Evolutionary conservation across 2,888 invertebrate species (phyloP).

Genomic region (Amblyjoppa fuscipennis): DNA sequence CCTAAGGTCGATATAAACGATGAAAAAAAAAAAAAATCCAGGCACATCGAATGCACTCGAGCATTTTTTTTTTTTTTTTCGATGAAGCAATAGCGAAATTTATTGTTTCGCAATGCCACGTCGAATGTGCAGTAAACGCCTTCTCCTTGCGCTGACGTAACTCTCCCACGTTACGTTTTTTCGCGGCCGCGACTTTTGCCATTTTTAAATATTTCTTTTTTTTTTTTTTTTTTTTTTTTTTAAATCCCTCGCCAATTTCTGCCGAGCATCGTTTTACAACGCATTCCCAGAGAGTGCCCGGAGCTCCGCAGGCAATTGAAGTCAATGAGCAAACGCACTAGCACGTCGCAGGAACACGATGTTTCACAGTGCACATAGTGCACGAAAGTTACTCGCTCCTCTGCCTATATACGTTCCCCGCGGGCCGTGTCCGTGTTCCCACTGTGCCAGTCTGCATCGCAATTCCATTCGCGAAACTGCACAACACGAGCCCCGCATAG

Average conservation of each 20-base stretch:
- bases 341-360: constrained; percentile 25
- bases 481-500: background rate
- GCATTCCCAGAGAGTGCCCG: constrained; percentile 15
- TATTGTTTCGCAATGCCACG: constrained; percentile 25
- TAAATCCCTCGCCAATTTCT: constrained; percentile 22
- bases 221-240: background rate
- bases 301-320: constrained; percentile 44
- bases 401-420: background rate
- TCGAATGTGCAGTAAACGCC: background rate
- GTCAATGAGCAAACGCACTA: constrained; percentile 48
- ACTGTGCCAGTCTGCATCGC: background rate
- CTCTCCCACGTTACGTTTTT: background rate
- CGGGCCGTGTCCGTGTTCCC: background rate
- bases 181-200: background rate
- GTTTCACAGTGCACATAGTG: constrained; percentile 23
- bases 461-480: background rate
- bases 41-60: no score
- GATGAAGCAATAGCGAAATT: constrained; percentile 24
- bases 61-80: background rate
- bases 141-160: constrained; percentile 18
- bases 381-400: constrained; percentile 36
- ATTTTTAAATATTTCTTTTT: background rate
- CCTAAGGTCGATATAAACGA: constrained; percentile 3
- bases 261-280: constrained; percentile 20
- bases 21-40: background rate